Evolutionary conservation across 1,140 invertebrate genomes (phyloP).

Genomic region (Carposina sasakii): DNA sequence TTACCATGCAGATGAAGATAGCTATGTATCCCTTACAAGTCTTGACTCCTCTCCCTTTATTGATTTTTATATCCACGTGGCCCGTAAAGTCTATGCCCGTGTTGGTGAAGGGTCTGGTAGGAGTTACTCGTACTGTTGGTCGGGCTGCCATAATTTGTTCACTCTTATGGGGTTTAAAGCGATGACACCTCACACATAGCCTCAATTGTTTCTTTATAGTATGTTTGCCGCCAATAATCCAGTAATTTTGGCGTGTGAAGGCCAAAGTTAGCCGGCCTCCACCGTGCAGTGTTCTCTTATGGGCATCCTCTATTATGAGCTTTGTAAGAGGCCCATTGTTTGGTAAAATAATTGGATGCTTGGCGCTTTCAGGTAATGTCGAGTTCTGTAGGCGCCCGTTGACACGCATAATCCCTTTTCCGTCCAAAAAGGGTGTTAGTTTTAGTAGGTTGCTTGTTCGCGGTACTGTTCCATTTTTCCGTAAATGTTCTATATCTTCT

Average conservation of each 20-base stretch:
- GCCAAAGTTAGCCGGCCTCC: slow-evolving; percentile 24
- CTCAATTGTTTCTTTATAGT: not conserved
- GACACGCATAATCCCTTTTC: slow-evolving; percentile 41
- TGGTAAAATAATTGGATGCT: slow-evolving; percentile 28
- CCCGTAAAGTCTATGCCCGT: too few species aligned
- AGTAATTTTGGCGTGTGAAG: slow-evolving; percentile 23
- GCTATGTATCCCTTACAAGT: too few species aligned
- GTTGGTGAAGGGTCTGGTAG: too few species aligned
- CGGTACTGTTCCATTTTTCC: not conserved
- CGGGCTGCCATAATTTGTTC: too few species aligned
- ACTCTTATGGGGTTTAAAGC: too few species aligned
- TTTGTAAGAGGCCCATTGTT: slow-evolving; percentile 4
- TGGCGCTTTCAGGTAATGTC: slow-evolving; percentile 30
- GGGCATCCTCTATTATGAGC: slow-evolving; percentile 29
- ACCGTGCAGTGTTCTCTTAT: slow-evolving; percentile 28
- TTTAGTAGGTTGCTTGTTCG: slow-evolving; percentile 5
- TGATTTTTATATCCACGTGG: too few species aligned
- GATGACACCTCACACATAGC: too few species aligned
- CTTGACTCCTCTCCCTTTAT: too few species aligned
- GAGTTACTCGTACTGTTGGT: too few species aligned
- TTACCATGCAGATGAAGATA: too few species aligned
- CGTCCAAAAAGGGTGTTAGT: slow-evolving; percentile 39
- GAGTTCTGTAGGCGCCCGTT: slow-evolving; percentile 39
- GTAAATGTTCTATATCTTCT: not conserved
- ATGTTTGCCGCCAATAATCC: slow-evolving; percentile 15